Evolutionary conservation across 1,140 invertebrate genomes (phyloP).

Genomic region (Anoplophora glabripennis): DNA sequence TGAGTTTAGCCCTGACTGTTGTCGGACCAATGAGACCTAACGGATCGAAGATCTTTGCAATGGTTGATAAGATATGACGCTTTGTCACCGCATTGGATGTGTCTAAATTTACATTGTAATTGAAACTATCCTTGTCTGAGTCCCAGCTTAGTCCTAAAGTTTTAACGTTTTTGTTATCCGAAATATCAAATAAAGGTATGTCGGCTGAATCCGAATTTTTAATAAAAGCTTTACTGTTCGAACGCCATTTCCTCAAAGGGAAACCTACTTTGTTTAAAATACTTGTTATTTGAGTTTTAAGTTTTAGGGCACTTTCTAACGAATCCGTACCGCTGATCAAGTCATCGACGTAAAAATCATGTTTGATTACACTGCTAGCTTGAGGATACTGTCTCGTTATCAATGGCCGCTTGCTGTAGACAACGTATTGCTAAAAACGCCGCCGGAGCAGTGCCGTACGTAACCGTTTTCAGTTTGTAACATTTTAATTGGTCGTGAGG

Average conservation of each 20-base stretch:
- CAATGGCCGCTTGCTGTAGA: slow-evolving; percentile 20
- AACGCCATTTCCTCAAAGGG: slow-evolving; percentile 47
- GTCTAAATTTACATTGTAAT: slow-evolving; percentile 26
- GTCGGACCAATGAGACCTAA: slow-evolving; percentile 41
- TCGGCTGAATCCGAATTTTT: too few species aligned
- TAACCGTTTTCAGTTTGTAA: slow-evolving; percentile 40
- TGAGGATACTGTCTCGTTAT: slow-evolving; percentile 12
- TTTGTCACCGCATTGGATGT: slow-evolving; percentile 26
- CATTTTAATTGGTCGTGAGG: slow-evolving; percentile 18
- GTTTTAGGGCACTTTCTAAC: slow-evolving; percentile 24
- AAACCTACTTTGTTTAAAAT: slow-evolving; percentile 31
- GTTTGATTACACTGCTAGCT: slow-evolving; percentile 17
- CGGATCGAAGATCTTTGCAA: slow-evolving; percentile 37
- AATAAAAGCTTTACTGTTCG: slow-evolving; percentile 23
- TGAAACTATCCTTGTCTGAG: slow-evolving; percentile 30
- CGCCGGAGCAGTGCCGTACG: slow-evolving; percentile 42
- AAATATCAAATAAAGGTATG: background rate
- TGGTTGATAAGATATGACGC: slow-evolving; percentile 33
- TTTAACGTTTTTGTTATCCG: slow-evolving; percentile 11
- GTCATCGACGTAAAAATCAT: slow-evolving; percentile 49
- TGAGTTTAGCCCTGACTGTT: slow-evolving; percentile 44
- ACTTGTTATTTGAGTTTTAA: slow-evolving; percentile 16
- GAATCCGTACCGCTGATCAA: slow-evolving; percentile 38
- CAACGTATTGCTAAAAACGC: slow-evolving; percentile 40
- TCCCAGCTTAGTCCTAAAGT: slow-evolving; percentile 35